phyloP scores from a whole-genome alignment of 2,113 vertebrate genomes.

The Laticauda colubrina region DNA sequence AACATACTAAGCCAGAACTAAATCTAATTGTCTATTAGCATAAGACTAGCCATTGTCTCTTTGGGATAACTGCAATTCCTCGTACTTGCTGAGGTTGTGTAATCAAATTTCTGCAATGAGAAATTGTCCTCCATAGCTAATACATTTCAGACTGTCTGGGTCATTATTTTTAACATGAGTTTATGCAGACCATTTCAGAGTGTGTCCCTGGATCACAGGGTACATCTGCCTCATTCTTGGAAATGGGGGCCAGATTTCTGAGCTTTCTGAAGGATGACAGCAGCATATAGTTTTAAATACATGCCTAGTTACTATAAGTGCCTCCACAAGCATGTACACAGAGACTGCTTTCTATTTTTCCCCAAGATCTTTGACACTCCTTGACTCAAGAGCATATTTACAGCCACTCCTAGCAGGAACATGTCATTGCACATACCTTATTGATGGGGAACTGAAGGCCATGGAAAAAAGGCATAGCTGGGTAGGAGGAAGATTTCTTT shows the following conservation, averaged over 20 bases:
- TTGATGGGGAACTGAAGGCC: neutral
- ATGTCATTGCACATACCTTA: neutral
- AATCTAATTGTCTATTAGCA: neutral
- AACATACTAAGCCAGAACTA: neutral
- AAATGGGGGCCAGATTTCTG: slow-evolving; percentile 13
- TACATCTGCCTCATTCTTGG: slow-evolving; percentile 21
- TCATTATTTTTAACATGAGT: slow-evolving; percentile 19
- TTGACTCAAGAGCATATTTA: slow-evolving; percentile 3
- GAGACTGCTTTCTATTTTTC: slow-evolving; percentile 12
- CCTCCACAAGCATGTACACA: neutral
- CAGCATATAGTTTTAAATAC: slow-evolving; percentile 11
- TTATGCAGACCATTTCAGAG: slow-evolving; percentile 15
- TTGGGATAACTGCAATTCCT: slow-evolving; percentile 1
- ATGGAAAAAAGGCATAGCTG: neutral
- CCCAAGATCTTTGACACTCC: neutral
- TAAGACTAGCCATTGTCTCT: neutral
- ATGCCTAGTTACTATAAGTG: slow-evolving; percentile 14
- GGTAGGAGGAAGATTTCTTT: neutral
- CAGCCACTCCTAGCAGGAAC: neutral
- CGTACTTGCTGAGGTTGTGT: neutral
- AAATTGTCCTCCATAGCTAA: neutral
- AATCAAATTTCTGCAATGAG: neutral
- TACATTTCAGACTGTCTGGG: slow-evolving; percentile 27
- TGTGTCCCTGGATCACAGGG: neutral
- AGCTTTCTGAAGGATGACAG: slow-evolving; percentile 12